Conservation (phyloP, 2,888 invertebrate species). For the Tenthredo livida region DNA sequence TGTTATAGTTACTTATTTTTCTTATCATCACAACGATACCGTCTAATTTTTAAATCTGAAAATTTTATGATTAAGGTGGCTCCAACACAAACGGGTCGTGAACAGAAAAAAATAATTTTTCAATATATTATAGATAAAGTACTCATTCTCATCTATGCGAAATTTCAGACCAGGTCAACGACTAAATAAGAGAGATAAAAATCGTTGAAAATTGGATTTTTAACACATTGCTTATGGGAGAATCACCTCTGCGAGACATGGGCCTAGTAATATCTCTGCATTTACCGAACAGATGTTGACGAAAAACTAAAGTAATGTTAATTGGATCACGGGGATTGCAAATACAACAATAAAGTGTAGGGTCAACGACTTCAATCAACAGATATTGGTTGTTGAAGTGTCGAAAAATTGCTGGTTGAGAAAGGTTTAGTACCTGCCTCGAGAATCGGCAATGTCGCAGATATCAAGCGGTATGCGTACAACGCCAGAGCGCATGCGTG, state of each 20-base stretch:
- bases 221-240: slow-evolving; percentile 27
- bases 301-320: slow-evolving; percentile 34
- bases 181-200: slow-evolving; percentile 8
- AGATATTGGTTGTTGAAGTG: slow-evolving; percentile 36
- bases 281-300: background rate
- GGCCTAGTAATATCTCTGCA: slow-evolving; percentile 12
- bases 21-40: too few species aligned
- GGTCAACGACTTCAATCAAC: slow-evolving; percentile 12
- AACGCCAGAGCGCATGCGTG: slow-evolving; percentile 20
- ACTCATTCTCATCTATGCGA: slow-evolving; percentile 16
- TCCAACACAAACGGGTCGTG: background rate
- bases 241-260: background rate
- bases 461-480: background rate
- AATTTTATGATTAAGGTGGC: slow-evolving; percentile 29
- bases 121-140: background rate
- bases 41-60: too few species aligned
- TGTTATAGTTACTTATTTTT: too few species aligned
- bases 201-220: slow-evolving; percentile 12
- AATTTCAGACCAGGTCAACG: slow-evolving; percentile 2
- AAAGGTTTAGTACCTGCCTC: slow-evolving; percentile 10
- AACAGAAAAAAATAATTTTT: slow-evolving; percentile 43
- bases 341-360: slow-evolving; percentile 35
- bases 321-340: slow-evolving; percentile 35
- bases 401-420: slow-evolving; percentile 42
- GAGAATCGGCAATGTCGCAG: background rate